Evolutionary conservation across 2,888 invertebrate genomes (phyloP), one percentile per base, ranked within the genome.

Genomic region (Abscondita cerata): DNA sequence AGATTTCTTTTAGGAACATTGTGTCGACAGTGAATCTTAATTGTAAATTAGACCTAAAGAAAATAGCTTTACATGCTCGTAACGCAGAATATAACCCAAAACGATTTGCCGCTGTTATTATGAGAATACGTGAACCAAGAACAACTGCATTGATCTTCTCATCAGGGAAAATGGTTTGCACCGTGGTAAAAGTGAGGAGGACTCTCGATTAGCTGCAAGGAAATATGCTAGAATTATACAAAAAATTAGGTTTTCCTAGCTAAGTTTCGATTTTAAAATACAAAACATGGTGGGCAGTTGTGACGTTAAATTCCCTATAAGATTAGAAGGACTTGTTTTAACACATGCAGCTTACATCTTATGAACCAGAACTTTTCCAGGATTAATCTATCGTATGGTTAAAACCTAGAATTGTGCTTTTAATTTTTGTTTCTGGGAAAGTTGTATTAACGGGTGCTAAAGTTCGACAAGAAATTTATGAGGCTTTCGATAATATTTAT

Each of bases 81-180:
- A 99, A 99, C 83, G 98, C 98, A 1, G 98, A 99, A 81, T 99
- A 98, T 78, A 99, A 99, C 81, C 98, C 98, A 6, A 98, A 98
- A 81, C 91, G 98, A 75, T 99, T 99, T 84, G 97, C 98, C 52
- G 98, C 98, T 36, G 98, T 99, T 2, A 98, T 99, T 57, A 99
- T 99, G 98, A 86, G 98, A 76, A 93, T 89, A 81, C 87, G 85
- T 73, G 98, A 93, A 80, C 93, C 93, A 0, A 83, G 97, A 81
- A 98, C 92, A 1, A 93, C 92, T 0, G 92, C 92, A 12, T 81
- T 93, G 3, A 93, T 93, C 62, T 93, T 93, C 74, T 90, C 90
- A 68, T 91, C 91, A 8, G 92, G 93, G 1, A 93, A 93, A 82
- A 93, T 93, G 92, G 93, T 93, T 3, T 93, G 92, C 76, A 93